phyloP scores from a whole-genome alignment of 2,888 invertebrate species.

The Epirrhoe alternata region DNA sequence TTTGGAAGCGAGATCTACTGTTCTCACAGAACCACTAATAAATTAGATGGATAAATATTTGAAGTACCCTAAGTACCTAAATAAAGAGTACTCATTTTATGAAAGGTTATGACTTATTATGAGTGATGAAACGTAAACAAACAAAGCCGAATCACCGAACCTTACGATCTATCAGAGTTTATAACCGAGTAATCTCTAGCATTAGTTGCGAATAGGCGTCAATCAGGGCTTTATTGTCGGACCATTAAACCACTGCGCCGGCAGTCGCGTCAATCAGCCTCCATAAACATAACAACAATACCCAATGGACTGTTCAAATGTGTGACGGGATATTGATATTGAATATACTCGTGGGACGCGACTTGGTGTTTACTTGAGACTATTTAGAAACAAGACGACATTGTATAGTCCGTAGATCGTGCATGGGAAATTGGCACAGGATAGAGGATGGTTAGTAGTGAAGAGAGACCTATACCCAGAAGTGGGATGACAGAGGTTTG shows the following conservation, averaged over 20 bases:
- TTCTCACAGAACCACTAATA: too few species aligned
- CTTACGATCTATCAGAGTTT: slow-evolving; percentile 32
- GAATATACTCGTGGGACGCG: slow-evolving; percentile 3
- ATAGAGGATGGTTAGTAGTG: too few species aligned
- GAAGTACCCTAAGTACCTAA: neutral
- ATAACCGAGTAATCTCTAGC: slow-evolving; percentile 51
- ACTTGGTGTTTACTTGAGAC: neutral
- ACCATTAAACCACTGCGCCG: slow-evolving; percentile 48
- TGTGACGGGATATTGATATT: slow-evolving; percentile 29
- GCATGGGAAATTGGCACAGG: too few species aligned
- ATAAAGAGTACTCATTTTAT: neutral
- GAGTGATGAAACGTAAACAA: neutral
- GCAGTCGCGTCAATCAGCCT: slow-evolving; percentile 18
- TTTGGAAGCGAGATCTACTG: too few species aligned
- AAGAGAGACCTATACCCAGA: too few species aligned
- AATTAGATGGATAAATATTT: too few species aligned
- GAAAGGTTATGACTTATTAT: neutral
- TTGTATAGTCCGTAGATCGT: too few species aligned
- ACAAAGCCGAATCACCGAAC: slow-evolving; percentile 9
- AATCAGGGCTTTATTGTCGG: slow-evolving; percentile 51
- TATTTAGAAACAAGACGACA: too few species aligned
- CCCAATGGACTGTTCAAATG: slow-evolving; percentile 41
- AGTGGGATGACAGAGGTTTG: too few species aligned
- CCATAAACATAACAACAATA: slow-evolving; percentile 42
- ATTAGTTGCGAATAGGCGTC: slow-evolving; percentile 56